Percentiles rank a stretch among this genome's conserved stretches.
Evolutionary conservation across 2,113 vertebrate species (phyloP).

Genomic region (Tetraodon nigroviridis): DNA sequence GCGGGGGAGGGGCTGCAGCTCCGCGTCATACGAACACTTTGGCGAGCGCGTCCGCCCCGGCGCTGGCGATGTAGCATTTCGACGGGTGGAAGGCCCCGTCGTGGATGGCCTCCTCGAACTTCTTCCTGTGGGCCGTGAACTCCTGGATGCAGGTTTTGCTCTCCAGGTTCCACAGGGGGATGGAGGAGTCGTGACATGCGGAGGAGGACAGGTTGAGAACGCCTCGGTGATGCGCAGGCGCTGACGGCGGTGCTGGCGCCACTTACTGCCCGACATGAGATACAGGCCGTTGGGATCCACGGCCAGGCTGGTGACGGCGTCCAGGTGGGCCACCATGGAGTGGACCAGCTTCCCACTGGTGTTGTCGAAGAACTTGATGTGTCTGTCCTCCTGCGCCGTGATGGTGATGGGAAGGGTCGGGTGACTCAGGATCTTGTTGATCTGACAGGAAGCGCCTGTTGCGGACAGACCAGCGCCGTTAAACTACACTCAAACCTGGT

Average conservation of each 20-base stretch:
- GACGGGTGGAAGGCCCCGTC: slow-evolving; percentile 98
- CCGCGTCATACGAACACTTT: slow-evolving; percentile 98
- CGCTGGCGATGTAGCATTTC: slow-evolving; percentile 97
- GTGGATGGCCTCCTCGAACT: slow-evolving; percentile 95
- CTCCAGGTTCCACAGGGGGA: slow-evolving; percentile 98
- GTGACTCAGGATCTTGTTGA: slow-evolving; percentile 97
- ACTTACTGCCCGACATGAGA: slow-evolving; percentile 99
- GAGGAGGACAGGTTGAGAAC: neutral
- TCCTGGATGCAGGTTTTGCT: slow-evolving; percentile 99
- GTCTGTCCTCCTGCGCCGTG: slow-evolving; percentile 94
- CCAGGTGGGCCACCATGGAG: slow-evolving; percentile 98
- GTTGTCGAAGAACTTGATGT: slow-evolving; percentile 98
- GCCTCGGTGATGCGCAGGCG: neutral
- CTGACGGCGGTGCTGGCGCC: neutral
- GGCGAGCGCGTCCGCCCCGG: slow-evolving; percentile 95
- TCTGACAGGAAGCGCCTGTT: slow-evolving; percentile 82
- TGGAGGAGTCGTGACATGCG: slow-evolving; percentile 97
- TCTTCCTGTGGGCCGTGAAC: slow-evolving; percentile 98
- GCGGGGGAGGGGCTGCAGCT: slow-evolving; percentile 66
- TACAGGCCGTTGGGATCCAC: slow-evolving; percentile 98
- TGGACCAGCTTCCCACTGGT: slow-evolving; percentile 97
- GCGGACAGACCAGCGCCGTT: neutral
- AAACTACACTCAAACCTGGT: slow-evolving; percentile 1
- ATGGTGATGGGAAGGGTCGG: slow-evolving; percentile 98
- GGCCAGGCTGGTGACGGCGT: slow-evolving; percentile 96